Conservation (phyloP, 2,797 vertebrate genomes). For the Valencia hispanica region DNA sequence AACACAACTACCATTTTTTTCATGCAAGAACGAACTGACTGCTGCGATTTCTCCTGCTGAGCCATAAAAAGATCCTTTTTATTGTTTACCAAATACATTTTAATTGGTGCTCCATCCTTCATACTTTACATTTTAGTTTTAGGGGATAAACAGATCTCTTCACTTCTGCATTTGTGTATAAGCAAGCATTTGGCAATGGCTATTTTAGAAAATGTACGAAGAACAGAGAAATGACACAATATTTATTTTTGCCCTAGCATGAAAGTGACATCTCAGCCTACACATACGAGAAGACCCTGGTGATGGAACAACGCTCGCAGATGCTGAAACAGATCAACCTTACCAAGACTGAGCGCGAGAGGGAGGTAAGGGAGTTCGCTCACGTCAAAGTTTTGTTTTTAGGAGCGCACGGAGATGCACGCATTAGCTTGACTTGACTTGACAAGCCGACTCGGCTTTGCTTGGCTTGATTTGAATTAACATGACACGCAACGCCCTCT, state of each 20-base stretch:
- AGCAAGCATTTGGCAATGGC: background rate
- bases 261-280: slow-evolving; percentile 98
- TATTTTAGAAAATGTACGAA: background rate
- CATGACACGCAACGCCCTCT: slow-evolving; percentile 49
- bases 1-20: slow-evolving; percentile 26
- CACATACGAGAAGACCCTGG: slow-evolving; percentile 96
- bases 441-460: slow-evolving; percentile 40
- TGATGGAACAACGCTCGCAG: slow-evolving; percentile 98
- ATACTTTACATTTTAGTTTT: background rate
- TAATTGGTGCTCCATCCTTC: background rate
- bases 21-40: slow-evolving; percentile 8
- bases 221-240: background rate
- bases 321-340: slow-evolving; percentile 98
- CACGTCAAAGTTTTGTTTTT: slow-evolving; percentile 19
- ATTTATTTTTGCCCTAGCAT: slow-evolving; percentile 77
- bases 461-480: slow-evolving; percentile 42
- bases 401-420: slow-evolving; percentile 20
- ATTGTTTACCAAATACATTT: slow-evolving; percentile 11
- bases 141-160: background rate
- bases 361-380: slow-evolving; percentile 84
- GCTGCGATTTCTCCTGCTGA: slow-evolving; percentile 1
- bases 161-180: slow-evolving; percentile 6
- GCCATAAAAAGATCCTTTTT: background rate
- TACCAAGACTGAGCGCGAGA: slow-evolving; percentile 94
- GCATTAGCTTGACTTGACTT: slow-evolving; percentile 39